phyloP scores from a whole-genome alignment of 2,797 vertebrate species.

The Euthynnus affinis region DNA sequence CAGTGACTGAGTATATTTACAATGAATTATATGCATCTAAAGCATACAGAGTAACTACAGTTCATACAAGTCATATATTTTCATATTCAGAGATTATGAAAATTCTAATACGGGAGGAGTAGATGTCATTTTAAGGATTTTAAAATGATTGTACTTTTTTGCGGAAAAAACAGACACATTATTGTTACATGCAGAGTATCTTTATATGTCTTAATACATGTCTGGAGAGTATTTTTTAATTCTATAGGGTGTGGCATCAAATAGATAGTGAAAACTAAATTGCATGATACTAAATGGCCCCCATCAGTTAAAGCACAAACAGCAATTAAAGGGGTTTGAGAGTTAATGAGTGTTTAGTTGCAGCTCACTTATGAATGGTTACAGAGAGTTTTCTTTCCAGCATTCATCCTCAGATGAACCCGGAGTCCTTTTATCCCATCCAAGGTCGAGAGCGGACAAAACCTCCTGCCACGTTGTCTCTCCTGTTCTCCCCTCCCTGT shows the following conservation, averaged over 20 bases:
- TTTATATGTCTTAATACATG: too few species aligned
- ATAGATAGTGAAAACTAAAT: conserved; percentile 57
- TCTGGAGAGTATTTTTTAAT: background rate
- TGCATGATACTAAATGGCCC: conserved; percentile 13
- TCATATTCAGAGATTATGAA: too few species aligned
- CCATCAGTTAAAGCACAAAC: conserved; percentile 48
- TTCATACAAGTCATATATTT: too few species aligned
- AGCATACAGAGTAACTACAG: too few species aligned
- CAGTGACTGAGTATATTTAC: too few species aligned
- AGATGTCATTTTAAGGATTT: too few species aligned
- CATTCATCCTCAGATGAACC: conserved; percentile 80
- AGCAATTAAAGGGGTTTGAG: conserved; percentile 59
- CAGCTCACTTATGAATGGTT: conserved; percentile 40
- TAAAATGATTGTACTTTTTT: too few species aligned
- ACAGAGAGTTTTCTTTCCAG: conserved; percentile 46
- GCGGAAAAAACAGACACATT: too few species aligned
- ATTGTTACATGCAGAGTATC: too few species aligned
- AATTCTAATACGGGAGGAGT: too few species aligned
- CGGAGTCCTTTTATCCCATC: conserved; percentile 59
- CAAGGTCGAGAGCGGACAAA: conserved; percentile 67
- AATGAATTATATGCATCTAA: too few species aligned
- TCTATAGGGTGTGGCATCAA: background rate
- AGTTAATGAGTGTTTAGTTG: conserved; percentile 71
- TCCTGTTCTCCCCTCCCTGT: conserved; percentile 63
- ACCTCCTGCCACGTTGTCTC: conserved; percentile 86